Base-by-base conservation (phyloP, 2,797 vertebrate genomes). In the Leptodactylus fallax region DNA sequence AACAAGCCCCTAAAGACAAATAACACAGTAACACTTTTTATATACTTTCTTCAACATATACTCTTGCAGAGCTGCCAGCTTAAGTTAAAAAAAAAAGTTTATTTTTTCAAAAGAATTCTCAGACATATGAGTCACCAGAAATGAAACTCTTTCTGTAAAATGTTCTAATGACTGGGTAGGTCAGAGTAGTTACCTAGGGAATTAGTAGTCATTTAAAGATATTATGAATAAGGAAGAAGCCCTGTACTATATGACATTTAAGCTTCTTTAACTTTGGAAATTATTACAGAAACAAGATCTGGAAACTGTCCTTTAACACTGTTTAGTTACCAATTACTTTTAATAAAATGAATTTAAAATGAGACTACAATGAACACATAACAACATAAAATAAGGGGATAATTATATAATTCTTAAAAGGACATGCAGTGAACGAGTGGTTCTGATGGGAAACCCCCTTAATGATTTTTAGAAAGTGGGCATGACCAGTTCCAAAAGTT, bases 51-150 rank as follows among this genome's bases (percentile, higher is more conserved):
- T 6, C 36, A 71, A 58, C 36, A 27, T 83, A 53, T 58, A 55
- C 27, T 9, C 36, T 25, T 51, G 63, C 55, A 85, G 61, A 85
- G 25, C 76, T 60, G 83, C 83, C 83, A 77, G 61, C 10, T 25
- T 85, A 63, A 76, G 27, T 49, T 2, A 36, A 69, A 69, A 51
- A 60, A 58, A 74, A 58, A 19, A 49, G 82, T 74, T 84, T 74
- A 60, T 8, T 72, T 85, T 85, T 63, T 63, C 53, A 78, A 27
- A 85, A 13, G 36, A 56, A 85, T 85, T 85, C 72, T 78, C 72
- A 85, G 83, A 85, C 83, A 71, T 85, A 85, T 85, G 83, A 85
- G 83, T 85, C 83, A 85, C 51, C 17, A 56, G 36, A 77, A 51
- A 56, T 78, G 19, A 77, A 77, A 56, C 14, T 77, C 72, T 58